These are phyloP conservation scores for Tanypteryx hageni DNA, from an alignment of 2,888 invertebrate species.

Conservation along the genomic window DNA sequence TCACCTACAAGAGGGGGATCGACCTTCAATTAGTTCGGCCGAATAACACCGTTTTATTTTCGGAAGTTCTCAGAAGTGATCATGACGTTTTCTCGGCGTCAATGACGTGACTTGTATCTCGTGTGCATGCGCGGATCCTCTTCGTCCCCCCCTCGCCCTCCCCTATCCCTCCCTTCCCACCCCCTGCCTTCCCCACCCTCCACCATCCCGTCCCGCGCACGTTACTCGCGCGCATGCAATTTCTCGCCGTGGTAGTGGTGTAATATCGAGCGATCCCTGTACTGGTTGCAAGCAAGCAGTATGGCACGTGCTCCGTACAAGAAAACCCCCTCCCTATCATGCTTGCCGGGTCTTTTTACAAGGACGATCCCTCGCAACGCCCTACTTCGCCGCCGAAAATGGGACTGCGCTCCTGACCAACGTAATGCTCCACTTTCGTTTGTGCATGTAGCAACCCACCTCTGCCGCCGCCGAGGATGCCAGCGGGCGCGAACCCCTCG, in stretches of 20 bases:
- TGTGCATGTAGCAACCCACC: background rate
- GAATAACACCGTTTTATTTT: slow-evolving; percentile 19
- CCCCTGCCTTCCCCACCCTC: background rate
- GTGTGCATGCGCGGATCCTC: slow-evolving; percentile 37
- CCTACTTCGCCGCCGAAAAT: slow-evolving; percentile 46
- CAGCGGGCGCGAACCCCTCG: slow-evolving; percentile 6
- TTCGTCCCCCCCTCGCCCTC: background rate
- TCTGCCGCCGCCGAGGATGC: background rate
- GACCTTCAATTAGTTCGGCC: background rate
- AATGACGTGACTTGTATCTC: slow-evolving; percentile 10
- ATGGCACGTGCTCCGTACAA: slow-evolving; percentile 48
- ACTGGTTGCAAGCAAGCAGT: slow-evolving; percentile 43
- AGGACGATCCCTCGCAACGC: slow-evolving; percentile 38
- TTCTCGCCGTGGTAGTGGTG: slow-evolving; percentile 43
- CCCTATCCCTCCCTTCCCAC: background rate
- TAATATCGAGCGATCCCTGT: slow-evolving; percentile 55
- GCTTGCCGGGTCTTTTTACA: slow-evolving; percentile 56
- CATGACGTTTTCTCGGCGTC: slow-evolving; percentile 43
- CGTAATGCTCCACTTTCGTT: slow-evolving; percentile 55
- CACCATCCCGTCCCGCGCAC: slow-evolving; percentile 46
- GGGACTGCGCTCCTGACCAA: slow-evolving; percentile 13
- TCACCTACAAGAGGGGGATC: background rate
- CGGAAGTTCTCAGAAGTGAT: background rate
- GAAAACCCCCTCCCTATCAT: slow-evolving; percentile 43
- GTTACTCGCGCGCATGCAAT: slow-evolving; percentile 50